Evolutionary conservation across 2,797 vertebrate species (phyloP), one percentile per base, ranked within the genome.

Genomic region (Serranus cabrilla): DNA sequence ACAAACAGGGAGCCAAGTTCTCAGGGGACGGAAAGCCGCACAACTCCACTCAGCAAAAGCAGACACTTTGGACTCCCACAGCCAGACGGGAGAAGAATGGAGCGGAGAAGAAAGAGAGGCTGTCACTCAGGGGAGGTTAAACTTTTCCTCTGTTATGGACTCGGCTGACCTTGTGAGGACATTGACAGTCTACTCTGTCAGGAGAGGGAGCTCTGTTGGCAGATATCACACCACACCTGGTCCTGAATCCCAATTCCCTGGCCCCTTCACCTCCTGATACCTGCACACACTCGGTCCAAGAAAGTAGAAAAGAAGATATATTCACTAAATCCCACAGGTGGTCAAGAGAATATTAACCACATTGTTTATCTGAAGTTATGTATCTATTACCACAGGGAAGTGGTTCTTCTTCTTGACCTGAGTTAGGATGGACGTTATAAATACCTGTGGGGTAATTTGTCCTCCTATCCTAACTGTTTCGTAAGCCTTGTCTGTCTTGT

Each of bases 1-100:
- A 91, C 71, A 89, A 83, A 84, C 77, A 67, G 57, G 69, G 80
- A 88, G 88, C 80, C 81, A 81, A 83, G 76, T 78, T 87, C 86
- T 91, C 85, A 61, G 79, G 88, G 87, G 83, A 91, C 67, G 34
- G 59, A 84, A 74, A 80, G 72, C 62, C 60, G 62, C 81, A 76
- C 71, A 85, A 63, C 80, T 85, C 74, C 69, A 65, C 88, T 82
- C 83, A 70, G 81, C 81, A 83, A 76, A 82, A 82, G 82, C 59
- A 72, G 76, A 78, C 71, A 81, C 84, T 85, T 82, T 87, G 72
- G 83, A 84, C 81, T 87, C 82, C 59, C 60, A 81, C 74, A 51
- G 78, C 74, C 83, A 81, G 67, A 61, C 14, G 21, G 70, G 47
- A 82, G 65, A 68, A 80, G 74, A 84, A 85, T 73, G 56, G 47